Evolutionary conservation across 1,140 invertebrate species (phyloP).

Genomic region (Papilio dardanus): DNA sequence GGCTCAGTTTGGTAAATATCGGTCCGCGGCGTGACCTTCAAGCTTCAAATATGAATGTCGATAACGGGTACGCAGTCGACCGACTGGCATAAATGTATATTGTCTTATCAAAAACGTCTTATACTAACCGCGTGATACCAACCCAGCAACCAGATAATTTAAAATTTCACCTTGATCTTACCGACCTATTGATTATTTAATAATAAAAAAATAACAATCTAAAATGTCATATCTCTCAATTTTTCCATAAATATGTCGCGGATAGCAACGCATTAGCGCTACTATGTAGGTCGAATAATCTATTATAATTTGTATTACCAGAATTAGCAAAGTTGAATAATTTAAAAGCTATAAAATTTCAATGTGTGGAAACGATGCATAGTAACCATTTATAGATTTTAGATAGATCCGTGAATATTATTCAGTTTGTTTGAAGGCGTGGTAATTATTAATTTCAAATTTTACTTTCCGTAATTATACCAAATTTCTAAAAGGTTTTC

Average conservation of each 20-base stretch:
- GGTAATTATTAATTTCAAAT: too few species aligned
- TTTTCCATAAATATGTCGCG: conserved; percentile 7
- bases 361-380: background rate
- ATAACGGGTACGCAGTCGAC: conserved; percentile 72
- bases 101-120: conserved; percentile 76
- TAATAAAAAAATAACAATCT: conserved; percentile 30
- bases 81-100: conserved; percentile 80
- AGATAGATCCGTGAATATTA: background rate
- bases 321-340: conserved; percentile 20
- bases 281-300: conserved; percentile 10
- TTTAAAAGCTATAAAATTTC: conserved; percentile 3
- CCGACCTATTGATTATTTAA: conserved; percentile 40
- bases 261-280: conserved; percentile 12
- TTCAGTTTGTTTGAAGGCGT: too few species aligned
- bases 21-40: conserved; percentile 70
- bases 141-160: conserved; percentile 71
- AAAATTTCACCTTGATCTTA: conserved; percentile 63
- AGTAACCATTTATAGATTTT: background rate
- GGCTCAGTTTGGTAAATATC: conserved; percentile 29
- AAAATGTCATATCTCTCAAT: conserved; percentile 1
- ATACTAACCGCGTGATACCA: conserved; percentile 57
- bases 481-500: background rate
- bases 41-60: conserved; percentile 69
- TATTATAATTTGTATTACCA: background rate
- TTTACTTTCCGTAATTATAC: background rate